A percentile compares a stretch with the other conserved stretches of the same genome.
phyloP scores from a whole-genome alignment of 2,888 invertebrate genomes.

The Pilophorus perplexus region DNA sequence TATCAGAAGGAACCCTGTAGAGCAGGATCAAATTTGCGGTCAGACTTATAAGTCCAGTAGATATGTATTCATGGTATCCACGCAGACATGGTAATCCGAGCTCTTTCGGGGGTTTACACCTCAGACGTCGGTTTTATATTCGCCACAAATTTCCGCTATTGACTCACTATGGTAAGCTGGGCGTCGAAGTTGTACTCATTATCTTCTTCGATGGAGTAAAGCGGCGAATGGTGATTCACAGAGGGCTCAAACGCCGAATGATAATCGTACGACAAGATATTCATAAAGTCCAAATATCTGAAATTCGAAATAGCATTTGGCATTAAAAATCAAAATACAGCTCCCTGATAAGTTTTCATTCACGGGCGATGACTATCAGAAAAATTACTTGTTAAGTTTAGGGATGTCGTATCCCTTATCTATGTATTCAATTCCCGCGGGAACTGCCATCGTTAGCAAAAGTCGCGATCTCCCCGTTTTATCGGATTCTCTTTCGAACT shows the following conservation, averaged over 20 bases:
- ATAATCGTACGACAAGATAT: slow-evolving; percentile 86
- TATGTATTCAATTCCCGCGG: slow-evolving; percentile 89
- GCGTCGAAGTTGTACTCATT: slow-evolving; percentile 83
- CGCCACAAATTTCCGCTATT: background rate
- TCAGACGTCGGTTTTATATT: background rate
- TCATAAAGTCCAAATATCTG: slow-evolving; percentile 82
- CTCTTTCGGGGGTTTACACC: no score
- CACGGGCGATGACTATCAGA: no score
- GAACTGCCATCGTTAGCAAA: slow-evolving; percentile 88
- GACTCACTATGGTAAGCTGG: slow-evolving; percentile 81
- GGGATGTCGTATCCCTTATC: slow-evolving; percentile 90
- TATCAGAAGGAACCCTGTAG: background rate
- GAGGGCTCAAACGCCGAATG: slow-evolving; percentile 88
- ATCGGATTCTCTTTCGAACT: slow-evolving; percentile 81
- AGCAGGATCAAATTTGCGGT: background rate
- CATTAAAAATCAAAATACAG: no score
- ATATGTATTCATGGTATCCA: no score
- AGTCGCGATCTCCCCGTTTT: slow-evolving; percentile 78
- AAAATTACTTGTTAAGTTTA: slow-evolving; percentile 68
- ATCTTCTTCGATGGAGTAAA: slow-evolving; percentile 71
- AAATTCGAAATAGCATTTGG: no score
- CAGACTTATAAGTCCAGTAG: background rate
- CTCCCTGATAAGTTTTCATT: no score
- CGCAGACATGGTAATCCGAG: no score
- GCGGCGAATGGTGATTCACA: slow-evolving; percentile 86